Conservation (phyloP, 2,888 invertebrate genomes). For the Ectropis crepuscularia region DNA sequence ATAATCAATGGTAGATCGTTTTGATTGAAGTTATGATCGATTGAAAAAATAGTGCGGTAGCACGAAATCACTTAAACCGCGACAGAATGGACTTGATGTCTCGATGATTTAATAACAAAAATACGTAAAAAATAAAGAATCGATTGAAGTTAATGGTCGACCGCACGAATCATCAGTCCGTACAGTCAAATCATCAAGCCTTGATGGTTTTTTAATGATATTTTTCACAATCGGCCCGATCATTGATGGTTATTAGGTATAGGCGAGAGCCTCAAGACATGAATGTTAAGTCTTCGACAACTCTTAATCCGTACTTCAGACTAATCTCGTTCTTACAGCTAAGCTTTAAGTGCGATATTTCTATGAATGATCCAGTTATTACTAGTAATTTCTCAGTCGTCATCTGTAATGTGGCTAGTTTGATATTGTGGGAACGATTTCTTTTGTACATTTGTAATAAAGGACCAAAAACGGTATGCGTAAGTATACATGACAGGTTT, state of each 20-base stretch:
- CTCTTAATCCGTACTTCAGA: constrained; percentile 43
- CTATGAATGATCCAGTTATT: constrained; percentile 45
- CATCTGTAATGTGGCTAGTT: constrained; percentile 35
- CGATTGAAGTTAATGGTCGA: constrained; percentile 81
- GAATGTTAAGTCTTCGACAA: constrained; percentile 59
- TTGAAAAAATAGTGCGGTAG: constrained; percentile 40
- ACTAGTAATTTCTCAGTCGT: constrained; percentile 50
- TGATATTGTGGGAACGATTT: constrained; percentile 42
- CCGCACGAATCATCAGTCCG: constrained; percentile 66
- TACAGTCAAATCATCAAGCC: constrained; percentile 80
- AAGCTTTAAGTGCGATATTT: constrained; percentile 46
- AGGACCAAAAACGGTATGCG: constrained; percentile 2
- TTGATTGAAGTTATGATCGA: constrained; percentile 8
- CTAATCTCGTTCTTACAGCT: constrained; percentile 52
- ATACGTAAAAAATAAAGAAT: constrained; percentile 69
- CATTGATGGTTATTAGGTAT: constrained; percentile 83
- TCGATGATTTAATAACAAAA: constrained; percentile 78
- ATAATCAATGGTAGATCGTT: constrained; percentile 12
- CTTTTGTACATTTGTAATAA: constrained; percentile 16
- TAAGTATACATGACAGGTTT: background rate
- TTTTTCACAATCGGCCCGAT: constrained; percentile 84
- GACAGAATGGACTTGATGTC: constrained; percentile 56
- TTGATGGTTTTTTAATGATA: constrained; percentile 86
- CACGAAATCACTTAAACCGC: constrained; percentile 51
- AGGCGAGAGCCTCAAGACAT: constrained; percentile 75